phyloP scores from a whole-genome alignment of 2,888 invertebrate genomes.

The Pheosia gnoma region DNA sequence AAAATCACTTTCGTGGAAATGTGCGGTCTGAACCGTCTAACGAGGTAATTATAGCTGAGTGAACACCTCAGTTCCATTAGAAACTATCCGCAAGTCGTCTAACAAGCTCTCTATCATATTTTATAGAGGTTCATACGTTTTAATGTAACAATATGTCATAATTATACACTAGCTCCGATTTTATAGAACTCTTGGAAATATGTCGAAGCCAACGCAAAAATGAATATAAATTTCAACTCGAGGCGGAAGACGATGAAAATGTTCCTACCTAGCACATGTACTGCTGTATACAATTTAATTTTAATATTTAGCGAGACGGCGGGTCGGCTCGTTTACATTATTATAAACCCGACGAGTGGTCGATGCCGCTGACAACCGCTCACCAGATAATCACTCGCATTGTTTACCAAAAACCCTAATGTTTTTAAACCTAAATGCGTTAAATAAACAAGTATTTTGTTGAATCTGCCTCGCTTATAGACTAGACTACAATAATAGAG shows the following conservation, averaged over 20 bases:
- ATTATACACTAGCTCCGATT: too few relatives aligned
- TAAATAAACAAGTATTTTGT: too few relatives aligned
- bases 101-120: constrained; percentile 5
- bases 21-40: constrained; percentile 31
- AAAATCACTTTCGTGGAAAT: constrained; percentile 37
- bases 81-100: constrained; percentile 28
- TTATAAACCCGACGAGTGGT: constrained; percentile 55
- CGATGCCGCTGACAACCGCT: constrained; percentile 71
- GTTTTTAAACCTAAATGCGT: constrained; percentile 50
- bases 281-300: constrained; percentile 33
- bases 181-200: too few relatives aligned
- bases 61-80: constrained; percentile 32
- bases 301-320: constrained; percentile 58
- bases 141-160: neutral
- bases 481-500: too few relatives aligned
- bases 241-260: too few relatives aligned
- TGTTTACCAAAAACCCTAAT: constrained; percentile 69
- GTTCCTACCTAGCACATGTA: neutral
- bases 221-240: too few relatives aligned
- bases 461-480: too few relatives aligned
- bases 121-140: constrained; percentile 10
- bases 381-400: constrained; percentile 71
- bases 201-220: too few relatives aligned
- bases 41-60: constrained; percentile 40
- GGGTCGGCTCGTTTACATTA: constrained; percentile 64